A percentile compares a stretch with the other conserved stretches of the same genome.
phyloP scores from a whole-genome alignment of 2,113 vertebrate species.

The Genyomyrus donnyi region DNA sequence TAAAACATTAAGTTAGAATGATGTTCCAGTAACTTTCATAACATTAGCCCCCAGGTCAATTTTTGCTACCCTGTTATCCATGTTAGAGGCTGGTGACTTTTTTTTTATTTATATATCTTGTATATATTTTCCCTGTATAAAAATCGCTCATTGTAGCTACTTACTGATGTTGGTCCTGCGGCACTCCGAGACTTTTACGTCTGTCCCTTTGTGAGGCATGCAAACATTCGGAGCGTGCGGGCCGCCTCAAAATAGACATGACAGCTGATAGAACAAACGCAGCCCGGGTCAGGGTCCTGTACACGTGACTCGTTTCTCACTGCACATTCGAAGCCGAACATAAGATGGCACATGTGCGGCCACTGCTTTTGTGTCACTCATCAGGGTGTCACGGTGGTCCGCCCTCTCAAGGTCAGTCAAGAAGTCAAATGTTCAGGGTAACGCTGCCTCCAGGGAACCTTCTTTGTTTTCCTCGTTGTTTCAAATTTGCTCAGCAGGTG shows the following conservation, averaged over 20 bases:
- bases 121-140: neutral
- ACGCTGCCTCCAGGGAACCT: neutral
- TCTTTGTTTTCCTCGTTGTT: neutral
- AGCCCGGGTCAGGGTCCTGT: neutral
- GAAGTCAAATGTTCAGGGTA: neutral
- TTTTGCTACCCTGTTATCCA: neutral
- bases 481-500: constrained; percentile 49
- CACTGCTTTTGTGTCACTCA: neutral
- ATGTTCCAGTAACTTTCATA: neutral
- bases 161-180: constrained; percentile 25
- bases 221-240: constrained; percentile 48
- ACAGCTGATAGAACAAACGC: constrained; percentile 42
- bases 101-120: neutral
- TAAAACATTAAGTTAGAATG: neutral
- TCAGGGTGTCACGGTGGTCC: neutral
- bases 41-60: neutral
- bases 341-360: neutral
- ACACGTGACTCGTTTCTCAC: constrained; percentile 38
- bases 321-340: constrained; percentile 15
- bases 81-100: neutral
- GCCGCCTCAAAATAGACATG: constrained; percentile 57
- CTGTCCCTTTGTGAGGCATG: constrained; percentile 30
- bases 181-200: constrained; percentile 13
- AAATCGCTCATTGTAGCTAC: neutral
- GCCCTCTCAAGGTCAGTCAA: neutral